Conservation (phyloP, 1,140 invertebrate genomes). For the Anastrepha obliqua region DNA sequence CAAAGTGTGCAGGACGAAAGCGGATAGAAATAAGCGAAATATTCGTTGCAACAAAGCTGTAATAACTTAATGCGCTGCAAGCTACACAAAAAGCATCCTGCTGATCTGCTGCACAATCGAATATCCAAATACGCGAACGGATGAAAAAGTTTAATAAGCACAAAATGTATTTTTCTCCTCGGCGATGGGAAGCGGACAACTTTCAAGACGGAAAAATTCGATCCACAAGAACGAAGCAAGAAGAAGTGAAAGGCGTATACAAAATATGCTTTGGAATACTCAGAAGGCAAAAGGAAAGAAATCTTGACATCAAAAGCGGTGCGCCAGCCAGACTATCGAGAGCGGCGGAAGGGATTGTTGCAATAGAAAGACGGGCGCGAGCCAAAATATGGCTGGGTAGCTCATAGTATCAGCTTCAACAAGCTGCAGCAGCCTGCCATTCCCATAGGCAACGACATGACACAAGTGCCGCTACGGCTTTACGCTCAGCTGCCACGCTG, state of each 20-base stretch:
- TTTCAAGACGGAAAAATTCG: not conserved
- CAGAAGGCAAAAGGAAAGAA: not conserved
- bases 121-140: not conserved
- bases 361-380: not conserved
- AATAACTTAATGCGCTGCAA: conserved; percentile 48
- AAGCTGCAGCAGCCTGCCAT: not conserved
- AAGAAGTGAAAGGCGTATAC: conserved; percentile 12
- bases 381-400: not conserved
- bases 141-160: conserved; percentile 46
- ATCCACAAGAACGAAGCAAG: not conserved
- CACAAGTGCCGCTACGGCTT: not conserved
- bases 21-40: not conserved
- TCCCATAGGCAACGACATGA: not conserved
- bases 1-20: not conserved
- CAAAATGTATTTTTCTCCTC: conserved; percentile 4
- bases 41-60: conserved; percentile 1
- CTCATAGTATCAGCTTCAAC: not conserved
- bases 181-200: conserved; percentile 4
- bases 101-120: conserved; percentile 34
- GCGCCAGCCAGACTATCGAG: not conserved
- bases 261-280: not conserved
- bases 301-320: not conserved
- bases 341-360: conserved; percentile 14
- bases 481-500: not conserved
- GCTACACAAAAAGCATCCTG: not conserved